These are phyloP conservation scores for Larimichthys crocea DNA, from an alignment of 2,113 vertebrate genomes.

Conservation along the genomic window DNA sequence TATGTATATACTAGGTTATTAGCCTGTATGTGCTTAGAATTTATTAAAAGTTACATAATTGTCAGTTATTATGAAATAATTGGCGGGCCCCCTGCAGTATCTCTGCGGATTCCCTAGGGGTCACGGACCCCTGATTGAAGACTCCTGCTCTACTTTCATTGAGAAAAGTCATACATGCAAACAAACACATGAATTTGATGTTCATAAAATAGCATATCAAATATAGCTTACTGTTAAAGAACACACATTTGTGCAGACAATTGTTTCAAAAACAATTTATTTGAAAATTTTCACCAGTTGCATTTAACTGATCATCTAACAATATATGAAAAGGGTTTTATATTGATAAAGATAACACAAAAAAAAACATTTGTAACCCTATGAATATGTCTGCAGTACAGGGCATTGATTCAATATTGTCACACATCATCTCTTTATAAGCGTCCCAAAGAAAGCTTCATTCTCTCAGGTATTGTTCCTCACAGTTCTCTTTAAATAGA, in stretches of 20 bases:
- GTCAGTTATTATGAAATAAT: too few relatives aligned
- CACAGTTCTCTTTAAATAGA: not conserved
- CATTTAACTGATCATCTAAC: constrained; percentile 30
- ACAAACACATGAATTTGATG: not conserved
- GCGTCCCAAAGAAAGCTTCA: not conserved
- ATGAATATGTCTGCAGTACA: constrained; percentile 17
- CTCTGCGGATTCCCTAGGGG: too few relatives aligned
- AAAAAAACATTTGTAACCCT: not conserved
- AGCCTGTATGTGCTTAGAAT: too few relatives aligned
- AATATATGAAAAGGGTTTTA: constrained; percentile 3
- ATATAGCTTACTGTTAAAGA: not conserved
- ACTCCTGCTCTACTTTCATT: not conserved
- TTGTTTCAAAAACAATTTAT: constrained; percentile 42
- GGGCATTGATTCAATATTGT: not conserved
- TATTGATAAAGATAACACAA: constrained; percentile 14
- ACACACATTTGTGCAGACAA: not conserved
- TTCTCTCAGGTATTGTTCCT: not conserved
- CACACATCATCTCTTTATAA: not conserved
- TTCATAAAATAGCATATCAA: not conserved
- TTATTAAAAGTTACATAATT: too few relatives aligned
- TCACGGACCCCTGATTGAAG: too few relatives aligned
- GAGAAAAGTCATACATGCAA: not conserved
- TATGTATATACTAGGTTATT: too few relatives aligned
- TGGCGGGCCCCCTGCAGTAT: too few relatives aligned
- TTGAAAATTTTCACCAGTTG: constrained; percentile 13